These are phyloP conservation scores for Mesorhabditis spiculigera DNA, from an alignment of 2,888 invertebrate species.

Conservation along the genomic window DNA sequence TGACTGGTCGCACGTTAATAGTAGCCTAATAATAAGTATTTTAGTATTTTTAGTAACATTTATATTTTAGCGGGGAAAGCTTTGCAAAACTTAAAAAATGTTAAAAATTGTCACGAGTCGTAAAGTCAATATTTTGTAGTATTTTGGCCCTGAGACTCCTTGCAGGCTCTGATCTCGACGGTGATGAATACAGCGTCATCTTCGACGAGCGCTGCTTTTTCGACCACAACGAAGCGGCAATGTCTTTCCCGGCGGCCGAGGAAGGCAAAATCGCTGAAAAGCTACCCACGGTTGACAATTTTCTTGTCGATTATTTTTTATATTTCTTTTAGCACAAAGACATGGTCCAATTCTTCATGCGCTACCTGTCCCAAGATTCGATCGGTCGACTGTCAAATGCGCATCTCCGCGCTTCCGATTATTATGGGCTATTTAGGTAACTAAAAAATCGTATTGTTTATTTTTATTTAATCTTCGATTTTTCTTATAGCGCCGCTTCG, in stretches of 20 bases:
- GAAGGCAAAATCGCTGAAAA: constrained; percentile 23
- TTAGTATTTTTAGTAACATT: no score
- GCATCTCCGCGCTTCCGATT: constrained; percentile 56
- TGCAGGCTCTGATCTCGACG: constrained; percentile 60
- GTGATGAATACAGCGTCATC: constrained; percentile 60
- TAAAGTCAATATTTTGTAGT: not conserved
- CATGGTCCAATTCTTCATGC: constrained; percentile 58
- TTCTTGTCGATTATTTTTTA: not conserved
- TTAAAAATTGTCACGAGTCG: no score
- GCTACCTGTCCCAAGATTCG: constrained; percentile 57
- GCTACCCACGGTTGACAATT: constrained; percentile 25
- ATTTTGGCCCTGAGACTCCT: not conserved
- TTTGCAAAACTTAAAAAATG: no score
- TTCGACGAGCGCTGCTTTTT: constrained; percentile 58
- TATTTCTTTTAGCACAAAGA: constrained; percentile 37
- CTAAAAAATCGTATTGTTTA: constrained; percentile 8
- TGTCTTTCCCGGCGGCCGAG: constrained; percentile 36
- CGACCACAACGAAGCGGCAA: constrained; percentile 43
- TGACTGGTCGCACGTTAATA: no score
- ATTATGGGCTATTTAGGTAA: constrained; percentile 49
- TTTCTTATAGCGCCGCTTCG: constrained; percentile 24
- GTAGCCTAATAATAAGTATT: no score
- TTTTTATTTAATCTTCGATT: not conserved
- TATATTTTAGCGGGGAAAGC: no score
- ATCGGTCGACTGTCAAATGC: constrained; percentile 56